These are phyloP conservation scores for Cantharis rufa DNA, from an alignment of 2,888 invertebrate species.

Conservation along the genomic window DNA sequence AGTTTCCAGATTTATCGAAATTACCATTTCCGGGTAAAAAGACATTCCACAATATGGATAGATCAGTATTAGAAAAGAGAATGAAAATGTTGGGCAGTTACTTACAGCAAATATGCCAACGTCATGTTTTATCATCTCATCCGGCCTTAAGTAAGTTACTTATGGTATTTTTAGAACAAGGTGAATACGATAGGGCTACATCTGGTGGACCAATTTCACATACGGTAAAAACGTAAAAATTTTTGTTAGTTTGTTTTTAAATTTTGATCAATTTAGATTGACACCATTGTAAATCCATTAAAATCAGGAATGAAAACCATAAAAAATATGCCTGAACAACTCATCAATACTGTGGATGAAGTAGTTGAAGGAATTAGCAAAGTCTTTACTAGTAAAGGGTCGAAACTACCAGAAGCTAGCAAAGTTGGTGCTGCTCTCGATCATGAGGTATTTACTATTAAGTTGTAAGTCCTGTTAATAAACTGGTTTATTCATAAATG, in stretches of 20 bases:
- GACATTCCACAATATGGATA: conserved; percentile 90
- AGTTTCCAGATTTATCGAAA: conserved; percentile 79
- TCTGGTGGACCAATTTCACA: conserved; percentile 63
- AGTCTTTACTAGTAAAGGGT: conserved; percentile 68
- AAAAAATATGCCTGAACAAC: conserved; percentile 86
- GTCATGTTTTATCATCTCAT: conserved; percentile 63
- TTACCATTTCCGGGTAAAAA: conserved; percentile 90
- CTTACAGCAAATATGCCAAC: conserved; percentile 70
- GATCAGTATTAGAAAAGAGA: conserved; percentile 80
- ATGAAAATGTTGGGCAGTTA: conserved; percentile 83
- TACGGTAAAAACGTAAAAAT: conserved; percentile 55
- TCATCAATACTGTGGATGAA: conserved; percentile 82
- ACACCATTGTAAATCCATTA: conserved; percentile 65
- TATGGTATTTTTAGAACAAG: conserved; percentile 69
- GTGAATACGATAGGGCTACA: conserved; percentile 69
- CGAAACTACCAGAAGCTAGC: conserved; percentile 54
- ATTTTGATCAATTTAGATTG: conserved; percentile 46
- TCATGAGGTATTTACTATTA: conserved; percentile 61
- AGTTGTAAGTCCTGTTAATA: no score
- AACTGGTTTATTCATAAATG: no score
- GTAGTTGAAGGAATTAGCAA: conserved; percentile 81
- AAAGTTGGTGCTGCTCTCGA: conserved; percentile 58
- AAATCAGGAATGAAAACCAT: conserved; percentile 84
- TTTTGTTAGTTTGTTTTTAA: not conserved
- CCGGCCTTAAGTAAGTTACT: conserved; percentile 66